Evolutionary conservation across 2,888 invertebrate genomes (phyloP), one percentile per base, ranked within the genome.

Genomic region (Cylindroiulus punctatus): DNA sequence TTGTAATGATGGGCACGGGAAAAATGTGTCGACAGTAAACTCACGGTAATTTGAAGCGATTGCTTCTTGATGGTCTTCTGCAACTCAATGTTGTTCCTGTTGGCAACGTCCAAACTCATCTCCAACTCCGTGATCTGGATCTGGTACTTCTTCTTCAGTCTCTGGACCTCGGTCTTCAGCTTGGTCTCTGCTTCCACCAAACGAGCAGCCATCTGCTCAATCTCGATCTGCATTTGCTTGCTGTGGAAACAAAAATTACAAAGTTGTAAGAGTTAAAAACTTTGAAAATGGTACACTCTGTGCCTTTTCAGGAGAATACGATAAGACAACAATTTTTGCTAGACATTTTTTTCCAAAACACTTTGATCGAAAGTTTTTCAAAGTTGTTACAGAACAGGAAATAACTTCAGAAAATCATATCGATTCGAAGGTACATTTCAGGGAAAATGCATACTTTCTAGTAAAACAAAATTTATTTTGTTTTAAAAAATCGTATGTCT

Each of bases 131-230:
- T 98, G 92, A 98, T 98, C 91, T 97, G 97, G 91, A 98, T 96
- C 93, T 98, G 98, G 91, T 98, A 93, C 96, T 98, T 98, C 97
- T 98, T 98, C 95, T 98, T 98, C 93, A 98, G 96, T 92, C 98
- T 96, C 89, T 94, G 94, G 87, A 98, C 96, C 92, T 98, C 98
- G 90, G 97, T 95, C 94, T 98, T 98, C 92, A 98, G 93, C 92
- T 95, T 96, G 89, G 97, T 97, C 93, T 98, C 98, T 88, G 98
- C 97, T 91, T 98, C 98, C 88, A 97, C 96, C 89, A 98, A 96
- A 90, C 98, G 97, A 90, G 97, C 96, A 91, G 93, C 97, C 92
- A 98, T 93, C 92, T 97, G 97, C 93, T 98, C 98, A 91, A 98
- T 97, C 93, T 98, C 98, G 92, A 98, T 97, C 93, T 97, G 96